Conservation (phyloP, 2,113 vertebrate genomes). For the Grammomys dolichurus region DNA sequence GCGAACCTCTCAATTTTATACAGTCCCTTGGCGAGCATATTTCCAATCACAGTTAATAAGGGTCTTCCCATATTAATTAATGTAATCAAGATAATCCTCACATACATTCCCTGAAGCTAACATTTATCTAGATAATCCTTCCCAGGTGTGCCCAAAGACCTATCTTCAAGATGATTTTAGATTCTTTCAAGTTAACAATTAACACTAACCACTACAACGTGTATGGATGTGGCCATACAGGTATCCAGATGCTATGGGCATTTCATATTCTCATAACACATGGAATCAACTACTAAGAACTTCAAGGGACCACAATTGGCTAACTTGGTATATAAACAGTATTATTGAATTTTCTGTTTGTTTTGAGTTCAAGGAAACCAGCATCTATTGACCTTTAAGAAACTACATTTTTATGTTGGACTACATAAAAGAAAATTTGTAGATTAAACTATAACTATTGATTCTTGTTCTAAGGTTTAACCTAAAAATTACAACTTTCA, state of each 20-base stretch:
- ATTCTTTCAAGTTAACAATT: not conserved
- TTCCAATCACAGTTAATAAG: not conserved
- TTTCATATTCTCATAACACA: not conserved
- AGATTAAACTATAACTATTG: constrained; percentile 56
- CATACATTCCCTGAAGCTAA: not conserved
- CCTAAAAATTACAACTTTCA: constrained; percentile 7
- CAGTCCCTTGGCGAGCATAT: not conserved
- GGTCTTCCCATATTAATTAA: not conserved
- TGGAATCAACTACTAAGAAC: constrained; percentile 6
- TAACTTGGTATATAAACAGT: constrained; percentile 13
- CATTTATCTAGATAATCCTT: not conserved
- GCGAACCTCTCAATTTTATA: too few species aligned
- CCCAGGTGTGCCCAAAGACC: not conserved
- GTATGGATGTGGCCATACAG: not conserved
- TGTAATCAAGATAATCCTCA: not conserved
- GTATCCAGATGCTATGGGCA: not conserved
- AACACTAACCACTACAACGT: not conserved
- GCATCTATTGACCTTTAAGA: constrained; percentile 47
- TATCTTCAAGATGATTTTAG: not conserved
- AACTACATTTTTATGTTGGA: constrained; percentile 64
- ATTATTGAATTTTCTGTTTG: constrained; percentile 69
- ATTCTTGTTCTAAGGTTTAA: constrained; percentile 60
- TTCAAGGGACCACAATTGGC: constrained; percentile 31
- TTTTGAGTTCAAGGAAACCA: constrained; percentile 59
- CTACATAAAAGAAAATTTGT: constrained; percentile 59